Evolutionary conservation across 2,113 vertebrate genomes (phyloP), one percentile per base, ranked within the genome.

Genomic region (Perccottus glenii): DNA sequence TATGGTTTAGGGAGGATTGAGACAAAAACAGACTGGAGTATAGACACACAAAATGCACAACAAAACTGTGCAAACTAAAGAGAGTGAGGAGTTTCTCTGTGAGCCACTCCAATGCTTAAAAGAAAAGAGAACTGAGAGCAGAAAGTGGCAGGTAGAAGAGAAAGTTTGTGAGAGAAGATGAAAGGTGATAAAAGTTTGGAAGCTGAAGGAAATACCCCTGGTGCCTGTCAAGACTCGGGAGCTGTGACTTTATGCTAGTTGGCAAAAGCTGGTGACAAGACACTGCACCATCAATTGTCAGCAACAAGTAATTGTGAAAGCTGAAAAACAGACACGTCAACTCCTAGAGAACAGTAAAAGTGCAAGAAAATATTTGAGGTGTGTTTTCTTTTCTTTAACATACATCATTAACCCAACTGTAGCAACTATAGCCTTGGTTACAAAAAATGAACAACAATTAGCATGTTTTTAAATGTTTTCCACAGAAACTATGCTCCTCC

Each of bases 151-250:
- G 59, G 71, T 63, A 63, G 67, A 48, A 73, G 48, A 77, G 63
- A 14, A 66, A 64, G 64, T 79, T 80, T 60, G 71, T 76, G 59
- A 75, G 27, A 68, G 62, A 65, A 85, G 75, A 86, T 84, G 63
- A 86, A 77, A 87, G 77, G 62, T 77, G 79, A 84, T 56, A 72
- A 32, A 50, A 77, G 63, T 81, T 81, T 59, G 67, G 63, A 77
- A 69, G 71, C 67, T 7, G 67, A 82, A 27, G 67, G 76, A 87
- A 84, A 85, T 70, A 82, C 80, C 80, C 77, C 14, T n/a, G 64
- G 79, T 73, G 84, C 62, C 77, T 81, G 81, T 84, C 82, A 75
- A 52, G 59, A 67, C 58, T 72, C 44, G 43, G 48, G 46, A 50
- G 73, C 72, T 83, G 27, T 6, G 14, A 52, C 57, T 81, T 84